Base-by-base conservation (phyloP, 1,140 invertebrate genomes). In the Drosophila pallidifrons region DNA sequence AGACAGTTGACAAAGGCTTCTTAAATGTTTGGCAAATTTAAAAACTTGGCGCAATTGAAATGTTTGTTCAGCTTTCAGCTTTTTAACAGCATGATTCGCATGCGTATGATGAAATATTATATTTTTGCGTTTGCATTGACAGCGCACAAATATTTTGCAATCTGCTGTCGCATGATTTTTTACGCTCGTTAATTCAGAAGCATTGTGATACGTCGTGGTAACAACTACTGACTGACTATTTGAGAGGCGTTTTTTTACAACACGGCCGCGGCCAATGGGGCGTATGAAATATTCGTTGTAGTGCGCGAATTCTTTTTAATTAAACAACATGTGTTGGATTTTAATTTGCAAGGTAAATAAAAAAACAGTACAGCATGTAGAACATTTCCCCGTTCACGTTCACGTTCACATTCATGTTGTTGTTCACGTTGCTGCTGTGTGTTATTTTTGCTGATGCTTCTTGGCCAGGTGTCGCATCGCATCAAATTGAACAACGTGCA, bases 341-440 rank as follows among this genome's bases (percentile, higher is more conserved):
- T 83, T 89, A 83, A 89, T 89, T 88, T 89, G 85, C 79, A 83
- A 74, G 70, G 75, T 75, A 88, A 88, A 88, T 89, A 89, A 79
- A 75, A 75, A 45, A 79, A 71, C 10, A 64, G 71, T 3, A 52
- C 82, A 80, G 58, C 77, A 64, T 87, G 82, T 87, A 82, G 67
- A 88, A 88, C 83, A 87, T 73, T 69, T 55, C 47, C 51, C 35
- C 32, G 15, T 69, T 25, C 32, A 2, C 35, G 11, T 41, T 38
- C 5, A 13, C 13, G 16, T 38, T 8, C 20, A 10, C 43, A n/a
- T 30, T 55, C 25, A 47, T 55, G 28, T 20, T 57, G 11, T 55
- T 46, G 41, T 15, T 74, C 20, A 25, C 3, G 38, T 67, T 43
- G 32, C 6, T 46, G 28, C 43, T 60, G 43, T 25, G 46, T 54